Evolutionary conservation across 2,888 invertebrate species (phyloP).

Genomic region (Ceratothoa steindachneri): DNA sequence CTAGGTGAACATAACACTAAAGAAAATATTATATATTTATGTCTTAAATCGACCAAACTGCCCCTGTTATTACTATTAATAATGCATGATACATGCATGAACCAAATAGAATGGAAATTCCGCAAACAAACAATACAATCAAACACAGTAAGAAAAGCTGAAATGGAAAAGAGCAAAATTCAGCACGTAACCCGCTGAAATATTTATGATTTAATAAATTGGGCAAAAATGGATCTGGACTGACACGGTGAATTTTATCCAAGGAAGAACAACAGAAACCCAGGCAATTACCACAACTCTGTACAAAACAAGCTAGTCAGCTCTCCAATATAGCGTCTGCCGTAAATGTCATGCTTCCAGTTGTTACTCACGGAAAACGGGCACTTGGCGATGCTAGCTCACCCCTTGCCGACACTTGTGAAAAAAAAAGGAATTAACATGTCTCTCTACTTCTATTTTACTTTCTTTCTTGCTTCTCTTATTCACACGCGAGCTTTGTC

Average conservation of each 20-base stretch:
- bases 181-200: constrained; percentile 9
- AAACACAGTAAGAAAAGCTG: neutral
- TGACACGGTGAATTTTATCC: constrained; percentile 13
- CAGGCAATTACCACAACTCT: constrained; percentile 9
- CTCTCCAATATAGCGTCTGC: constrained; percentile 12
- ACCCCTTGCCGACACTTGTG: constrained; percentile 11
- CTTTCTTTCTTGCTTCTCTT: neutral
- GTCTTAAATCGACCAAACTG: too few relatives aligned
- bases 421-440: constrained; percentile 11
- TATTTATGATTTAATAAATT: constrained; percentile 15
- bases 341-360: constrained; percentile 7
- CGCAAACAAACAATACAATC: neutral
- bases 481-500: constrained; percentile 9
- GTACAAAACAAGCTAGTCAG: constrained; percentile 15
- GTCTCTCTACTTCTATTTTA: neutral
- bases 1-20: too few relatives aligned
- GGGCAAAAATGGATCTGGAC: constrained; percentile 8
- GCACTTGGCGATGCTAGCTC: constrained; percentile 10
- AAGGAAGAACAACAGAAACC: constrained; percentile 10
- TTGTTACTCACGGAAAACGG: constrained; percentile 1
- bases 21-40: too few relatives aligned
- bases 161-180: neutral
- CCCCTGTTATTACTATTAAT: neutral
- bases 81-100: constrained; percentile 6
- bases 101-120: neutral